phyloP scores from a whole-genome alignment of 2,888 invertebrate species.

The Hipparchia semele region DNA sequence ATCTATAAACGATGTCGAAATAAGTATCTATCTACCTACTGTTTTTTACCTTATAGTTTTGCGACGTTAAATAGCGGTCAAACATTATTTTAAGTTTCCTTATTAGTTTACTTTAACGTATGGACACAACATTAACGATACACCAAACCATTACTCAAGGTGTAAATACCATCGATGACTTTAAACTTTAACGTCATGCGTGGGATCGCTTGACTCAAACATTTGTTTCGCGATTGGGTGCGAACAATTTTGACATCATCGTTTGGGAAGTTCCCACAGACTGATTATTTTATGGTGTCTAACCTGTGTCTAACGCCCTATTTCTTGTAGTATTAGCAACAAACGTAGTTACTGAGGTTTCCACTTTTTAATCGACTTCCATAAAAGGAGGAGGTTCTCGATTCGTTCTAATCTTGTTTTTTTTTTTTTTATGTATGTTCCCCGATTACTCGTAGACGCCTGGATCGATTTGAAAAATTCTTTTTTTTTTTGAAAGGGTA shows the following conservation, averaged over 20 bases:
- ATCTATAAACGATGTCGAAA: no score
- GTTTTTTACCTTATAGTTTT: not conserved
- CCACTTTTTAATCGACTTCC: no score
- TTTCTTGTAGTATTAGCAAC: no score
- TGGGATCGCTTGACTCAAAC: constrained; percentile 35
- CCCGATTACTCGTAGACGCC: no score
- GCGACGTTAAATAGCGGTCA: constrained; percentile 4
- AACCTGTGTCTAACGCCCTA: no score
- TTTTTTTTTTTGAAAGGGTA: no score
- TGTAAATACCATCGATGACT: constrained; percentile 32
- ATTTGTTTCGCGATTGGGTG: constrained; percentile 35
- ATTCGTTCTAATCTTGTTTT: no score
- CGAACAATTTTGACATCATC: constrained; percentile 23
- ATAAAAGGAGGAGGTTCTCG: no score
- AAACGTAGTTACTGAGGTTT: no score
- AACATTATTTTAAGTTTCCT: constrained; percentile 9
- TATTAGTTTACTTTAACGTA: constrained; percentile 19
- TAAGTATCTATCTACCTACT: no score
- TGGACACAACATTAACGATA: constrained; percentile 31
- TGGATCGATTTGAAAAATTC: no score
- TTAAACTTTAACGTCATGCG: constrained; percentile 22
- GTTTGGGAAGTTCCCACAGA: constrained; percentile 28
- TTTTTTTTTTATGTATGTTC: no score
- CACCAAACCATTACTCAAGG: constrained; percentile 29
- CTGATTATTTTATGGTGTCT: constrained; percentile 21